These are phyloP conservation scores for Petrolisthes cinctipes DNA, from an alignment of 2,888 invertebrate species.

Conservation along the genomic window DNA sequence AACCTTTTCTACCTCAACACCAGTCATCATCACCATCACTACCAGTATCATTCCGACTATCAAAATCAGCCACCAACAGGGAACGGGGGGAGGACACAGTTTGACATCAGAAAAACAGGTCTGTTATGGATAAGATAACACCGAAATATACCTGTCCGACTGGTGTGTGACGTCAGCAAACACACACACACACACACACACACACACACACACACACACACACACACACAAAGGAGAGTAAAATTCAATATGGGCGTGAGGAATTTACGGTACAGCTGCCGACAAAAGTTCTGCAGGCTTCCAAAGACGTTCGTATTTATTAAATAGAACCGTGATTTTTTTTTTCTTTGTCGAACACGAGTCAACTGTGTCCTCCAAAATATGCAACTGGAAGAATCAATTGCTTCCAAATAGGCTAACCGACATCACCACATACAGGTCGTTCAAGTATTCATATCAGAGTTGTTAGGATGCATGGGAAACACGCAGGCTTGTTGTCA, in stretches of 20 bases:
- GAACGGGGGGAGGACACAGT: not conserved
- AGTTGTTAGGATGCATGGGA: too few relatives aligned
- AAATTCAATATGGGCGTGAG: not conserved
- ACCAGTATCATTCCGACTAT: not conserved
- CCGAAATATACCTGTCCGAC: not conserved
- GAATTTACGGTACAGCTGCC: too few relatives aligned
- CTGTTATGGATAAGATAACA: not conserved
- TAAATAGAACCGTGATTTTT: not conserved
- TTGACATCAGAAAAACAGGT: not conserved
- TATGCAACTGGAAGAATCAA: not conserved
- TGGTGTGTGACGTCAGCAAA: not conserved
- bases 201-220: slow-evolving; percentile 12
- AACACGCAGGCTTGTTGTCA: too few relatives aligned
- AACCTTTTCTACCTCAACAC: not conserved
- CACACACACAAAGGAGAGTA: not conserved
- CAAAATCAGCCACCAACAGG: not conserved
- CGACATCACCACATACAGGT: too few relatives aligned
- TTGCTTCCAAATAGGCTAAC: too few relatives aligned
- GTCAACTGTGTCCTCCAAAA: not conserved
- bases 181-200: slow-evolving; percentile 9
- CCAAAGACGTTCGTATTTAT: too few relatives aligned
- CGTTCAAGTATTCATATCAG: too few relatives aligned
- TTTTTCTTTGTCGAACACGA: not conserved
- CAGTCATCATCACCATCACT: not conserved
- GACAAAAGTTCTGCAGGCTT: too few relatives aligned